Evolutionary conservation across 1,140 invertebrate species (phyloP).

Genomic region (Drosophila bocqueti): DNA sequence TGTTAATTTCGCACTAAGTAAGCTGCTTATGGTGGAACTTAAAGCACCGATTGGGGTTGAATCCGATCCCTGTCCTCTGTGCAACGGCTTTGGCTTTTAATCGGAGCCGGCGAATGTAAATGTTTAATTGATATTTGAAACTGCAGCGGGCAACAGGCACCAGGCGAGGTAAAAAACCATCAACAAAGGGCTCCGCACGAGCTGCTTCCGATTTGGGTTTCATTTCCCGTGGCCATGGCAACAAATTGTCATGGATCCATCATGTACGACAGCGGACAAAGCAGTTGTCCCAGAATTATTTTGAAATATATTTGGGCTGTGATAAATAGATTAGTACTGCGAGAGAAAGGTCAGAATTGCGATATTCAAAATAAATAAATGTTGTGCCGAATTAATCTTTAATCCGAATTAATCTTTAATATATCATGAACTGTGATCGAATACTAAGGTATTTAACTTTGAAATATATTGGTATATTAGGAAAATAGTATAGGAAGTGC

Average conservation of each 20-base stretch:
- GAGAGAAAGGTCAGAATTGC: neutral
- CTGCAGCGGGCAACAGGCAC: conserved; percentile 17
- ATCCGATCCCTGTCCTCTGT: conserved; percentile 9
- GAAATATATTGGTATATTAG: too few species aligned
- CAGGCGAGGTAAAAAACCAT: conserved; percentile 29
- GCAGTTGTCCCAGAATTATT: neutral
- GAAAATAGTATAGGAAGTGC: too few species aligned
- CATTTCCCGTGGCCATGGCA: conserved; percentile 34
- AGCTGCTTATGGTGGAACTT: conserved; percentile 25
- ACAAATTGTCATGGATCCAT: conserved; percentile 17
- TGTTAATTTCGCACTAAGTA: conserved; percentile 60
- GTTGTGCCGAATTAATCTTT: too few species aligned
- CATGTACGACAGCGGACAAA: neutral
- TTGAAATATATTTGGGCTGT: neutral
- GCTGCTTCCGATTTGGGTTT: conserved; percentile 30
- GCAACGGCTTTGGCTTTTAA: conserved; percentile 6
- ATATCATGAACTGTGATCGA: too few species aligned
- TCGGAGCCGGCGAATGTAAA: conserved; percentile 31
- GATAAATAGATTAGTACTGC: neutral
- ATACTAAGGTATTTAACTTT: too few species aligned
- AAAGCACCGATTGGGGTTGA: conserved; percentile 12
- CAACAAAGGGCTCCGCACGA: conserved; percentile 21
- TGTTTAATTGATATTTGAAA: conserved; percentile 64
- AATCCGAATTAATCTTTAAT: too few species aligned
- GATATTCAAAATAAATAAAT: too few species aligned